Evolutionary conservation across 92 coral and sea anemone genomes (phyloP), one percentile per base, ranked within the genome.

Genomic region (Actinostola sp.): DNA sequence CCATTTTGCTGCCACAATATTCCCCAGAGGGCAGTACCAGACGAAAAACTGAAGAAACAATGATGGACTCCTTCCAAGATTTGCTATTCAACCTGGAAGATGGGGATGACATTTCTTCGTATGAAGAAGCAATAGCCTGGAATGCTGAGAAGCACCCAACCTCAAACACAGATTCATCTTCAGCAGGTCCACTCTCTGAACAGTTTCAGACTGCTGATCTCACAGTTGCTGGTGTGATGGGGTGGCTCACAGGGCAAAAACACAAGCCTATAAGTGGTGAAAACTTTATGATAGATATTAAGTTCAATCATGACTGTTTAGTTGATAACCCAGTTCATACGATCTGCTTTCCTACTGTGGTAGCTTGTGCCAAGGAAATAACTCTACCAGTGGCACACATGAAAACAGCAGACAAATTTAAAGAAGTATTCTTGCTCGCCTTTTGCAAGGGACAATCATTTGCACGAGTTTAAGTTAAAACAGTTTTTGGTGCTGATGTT

Each of bases 21-120:
- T 84, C 89, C 14, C 41, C 50, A 8, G 27, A 35, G 26, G 80
- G 80, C 28, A 77, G 73, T 24, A 24, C 73, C 10, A 36, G 86
- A 50, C 45, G 63, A 51, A 54, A n/a, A 21, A 13, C 46, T 28
- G 89, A 83, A 39, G 80, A 83, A 65, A 32, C 43, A 9, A 28
- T 83, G 38, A 73, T 83, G 61, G 89, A 83, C 58, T 60, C 30
- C 32, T 77, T 83, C 27, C 89, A 83, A 61, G 89, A 83, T 66
- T 63, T 83, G 52, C 39, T 83, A 26, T 68, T 30, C 31, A 69
- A 25, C 51, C 25, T 77, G 11, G 89, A 83, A 83, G 70, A 83
- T 38, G 71, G 51, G 17, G 25, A 63, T 25, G 27, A 61, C 63
- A 67, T 72, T 23, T 31, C 61, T 42, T 72, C 72, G 15, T 76